Percentiles rank a stretch among this genome's conserved stretches.
Conservation (phyloP, 2,888 invertebrate species). For the Caenorhabditis wallacei region DNA sequence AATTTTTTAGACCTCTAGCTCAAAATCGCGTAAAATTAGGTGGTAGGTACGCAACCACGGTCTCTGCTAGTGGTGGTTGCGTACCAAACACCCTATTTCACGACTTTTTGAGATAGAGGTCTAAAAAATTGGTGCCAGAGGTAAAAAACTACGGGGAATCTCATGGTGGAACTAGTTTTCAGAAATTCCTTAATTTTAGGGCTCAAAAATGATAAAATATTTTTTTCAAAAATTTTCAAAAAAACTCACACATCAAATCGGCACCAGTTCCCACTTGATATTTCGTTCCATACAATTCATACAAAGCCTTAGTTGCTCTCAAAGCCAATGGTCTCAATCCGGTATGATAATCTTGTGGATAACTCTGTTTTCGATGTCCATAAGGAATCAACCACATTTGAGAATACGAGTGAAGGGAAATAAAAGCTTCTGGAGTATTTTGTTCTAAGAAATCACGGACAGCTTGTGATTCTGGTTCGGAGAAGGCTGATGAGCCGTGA, state of each 20-base stretch:
- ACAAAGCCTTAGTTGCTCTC: conserved; percentile 80
- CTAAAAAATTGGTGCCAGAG: too few relatives aligned
- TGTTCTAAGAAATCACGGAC: conserved; percentile 81
- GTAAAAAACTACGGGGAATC: too few relatives aligned
- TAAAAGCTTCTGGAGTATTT: conserved; percentile 79
- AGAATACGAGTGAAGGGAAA: conserved; percentile 82
- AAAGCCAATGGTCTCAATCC: conserved; percentile 80
- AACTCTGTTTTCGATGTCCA: conserved; percentile 79
- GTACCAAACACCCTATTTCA: too few relatives aligned
- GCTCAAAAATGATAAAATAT: too few relatives aligned
- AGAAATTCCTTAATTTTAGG: too few relatives aligned
- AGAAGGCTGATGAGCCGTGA: conserved; percentile 81
- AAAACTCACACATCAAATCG: conserved; percentile 81
- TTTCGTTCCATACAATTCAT: conserved; percentile 81
- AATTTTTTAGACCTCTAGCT: too few relatives aligned
- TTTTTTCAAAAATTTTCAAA: too few relatives aligned
- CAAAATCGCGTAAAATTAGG: too few relatives aligned
- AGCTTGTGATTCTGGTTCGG: conserved; percentile 82
- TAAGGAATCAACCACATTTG: conserved; percentile 83
- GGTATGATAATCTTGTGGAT: conserved; percentile 81
- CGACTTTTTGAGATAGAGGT: too few relatives aligned
- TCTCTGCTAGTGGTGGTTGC: too few relatives aligned
- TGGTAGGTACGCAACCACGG: too few relatives aligned
- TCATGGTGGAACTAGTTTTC: too few relatives aligned
- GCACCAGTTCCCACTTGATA: conserved; percentile 83